Conservation (phyloP, 2,113 vertebrate species). For the Xenus cinereus region DNA sequence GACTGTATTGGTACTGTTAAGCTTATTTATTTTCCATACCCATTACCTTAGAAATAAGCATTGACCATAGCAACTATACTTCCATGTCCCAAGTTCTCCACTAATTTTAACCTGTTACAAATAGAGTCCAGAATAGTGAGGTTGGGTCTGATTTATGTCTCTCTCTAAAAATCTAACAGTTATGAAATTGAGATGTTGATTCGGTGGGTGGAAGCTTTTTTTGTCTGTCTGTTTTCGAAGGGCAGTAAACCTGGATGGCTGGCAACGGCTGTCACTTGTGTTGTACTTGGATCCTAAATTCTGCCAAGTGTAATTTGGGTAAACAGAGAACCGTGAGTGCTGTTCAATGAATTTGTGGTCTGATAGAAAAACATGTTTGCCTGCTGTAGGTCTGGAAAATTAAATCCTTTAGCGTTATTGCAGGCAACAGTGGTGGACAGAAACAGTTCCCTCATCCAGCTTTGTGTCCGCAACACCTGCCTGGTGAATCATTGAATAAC, state of each 20-base stretch:
- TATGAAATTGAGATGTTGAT: not conserved
- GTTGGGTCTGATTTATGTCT: not conserved
- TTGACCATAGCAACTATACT: not conserved
- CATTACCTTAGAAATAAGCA: not conserved
- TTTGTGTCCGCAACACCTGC: fast-evolving
- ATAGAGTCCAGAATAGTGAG: not conserved
- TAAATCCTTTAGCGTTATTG: not conserved
- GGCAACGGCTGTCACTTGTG: not conserved
- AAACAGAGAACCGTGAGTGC: not conserved
- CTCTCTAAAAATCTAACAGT: not conserved
- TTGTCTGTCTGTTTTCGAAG: not conserved
- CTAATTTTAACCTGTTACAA: not conserved
- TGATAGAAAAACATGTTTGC: not conserved
- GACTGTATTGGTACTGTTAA: not conserved
- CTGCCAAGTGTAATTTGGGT: not conserved
- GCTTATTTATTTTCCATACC: not conserved
- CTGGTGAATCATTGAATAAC: too few relatives aligned
- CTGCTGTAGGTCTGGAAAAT: not conserved
- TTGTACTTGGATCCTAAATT: not conserved
- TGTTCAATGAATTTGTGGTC: not conserved
- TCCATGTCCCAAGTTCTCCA: not conserved
- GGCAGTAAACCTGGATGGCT: not conserved
- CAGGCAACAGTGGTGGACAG: not conserved
- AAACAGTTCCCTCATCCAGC: not conserved
- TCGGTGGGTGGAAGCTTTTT: not conserved